Base-by-base conservation (phyloP, 2,113 vertebrate genomes). In the Orycteropus afer region DNA sequence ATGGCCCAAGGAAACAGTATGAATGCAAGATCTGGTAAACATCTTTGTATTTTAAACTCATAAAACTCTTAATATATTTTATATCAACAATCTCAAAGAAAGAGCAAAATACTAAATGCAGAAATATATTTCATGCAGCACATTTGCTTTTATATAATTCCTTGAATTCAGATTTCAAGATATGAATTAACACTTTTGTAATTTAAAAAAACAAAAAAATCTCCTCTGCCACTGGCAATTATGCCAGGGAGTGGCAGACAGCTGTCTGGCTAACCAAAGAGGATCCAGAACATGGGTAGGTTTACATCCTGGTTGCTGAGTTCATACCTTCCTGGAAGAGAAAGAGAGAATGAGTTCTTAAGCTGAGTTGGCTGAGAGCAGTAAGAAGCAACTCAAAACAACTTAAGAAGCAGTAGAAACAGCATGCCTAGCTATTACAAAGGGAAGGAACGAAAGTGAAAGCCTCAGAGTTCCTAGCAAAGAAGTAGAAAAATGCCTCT, bases 61-160 rank as follows among this genome's bases (percentile, higher is more conserved):
- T 22, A 83, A 71, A 95, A 76, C 10, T 57, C 34, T 25, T 25
- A 45, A 69, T 77, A 74, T 47, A 65, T 67, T 85, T 65, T 85
- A 25, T 42, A 89, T 51, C 23, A 69, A 47, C 0, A 94, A 47
- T 6, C 22, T 0, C 49, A 85, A 61, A 87, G 29, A 80, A 73
- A 77, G 23, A 94, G 32, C 27, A 90, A 32, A 89, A 74, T n/a
- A 83, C 42, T 80, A 89, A 84, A 93, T 14, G 34, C 12, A 73
- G 74, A 71, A 91, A 73, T 55, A 86, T 91, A 76, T 51, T 23
- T 65, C 42, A 67, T 61, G 7, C 8, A 67, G 93, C 84, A 55
- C 5, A 55, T 69, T 79, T 89, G 25, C 25, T 85, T 87, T 40
- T 76, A 25, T 37, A 1, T 47, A 80, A 40, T 82, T 71, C 49